These are phyloP conservation scores for Penaeus monodon DNA, from an alignment of 2,888 invertebrate genomes.

Conservation along the genomic window DNA sequence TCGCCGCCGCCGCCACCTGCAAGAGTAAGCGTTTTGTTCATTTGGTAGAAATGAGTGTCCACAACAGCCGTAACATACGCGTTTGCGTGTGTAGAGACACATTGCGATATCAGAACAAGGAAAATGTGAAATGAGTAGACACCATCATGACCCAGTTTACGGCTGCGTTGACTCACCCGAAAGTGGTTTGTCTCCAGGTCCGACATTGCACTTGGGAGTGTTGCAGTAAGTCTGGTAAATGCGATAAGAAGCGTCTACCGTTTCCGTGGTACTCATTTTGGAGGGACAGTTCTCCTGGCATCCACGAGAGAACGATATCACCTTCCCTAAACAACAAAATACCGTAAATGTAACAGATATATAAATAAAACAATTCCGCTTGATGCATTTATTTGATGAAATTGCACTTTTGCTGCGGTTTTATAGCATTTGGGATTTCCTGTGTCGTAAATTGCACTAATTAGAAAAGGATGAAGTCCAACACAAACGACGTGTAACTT, in stretches of 20 bases:
- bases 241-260: background rate
- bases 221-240: constrained; percentile 26
- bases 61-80: no score
- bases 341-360: background rate
- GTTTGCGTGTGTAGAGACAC: background rate
- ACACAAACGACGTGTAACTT: background rate
- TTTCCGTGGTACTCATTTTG: background rate
- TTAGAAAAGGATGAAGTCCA: background rate
- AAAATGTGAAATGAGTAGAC: background rate
- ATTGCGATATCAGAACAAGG: background rate
- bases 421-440: no score
- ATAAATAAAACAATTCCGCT: background rate
- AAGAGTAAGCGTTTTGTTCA: no score
- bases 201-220: constrained; percentile 9
- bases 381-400: no score
- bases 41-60: no score
- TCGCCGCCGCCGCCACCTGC: background rate
- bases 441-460: no score
- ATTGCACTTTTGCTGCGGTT: no score
- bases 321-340: background rate
- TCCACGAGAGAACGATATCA: background rate
- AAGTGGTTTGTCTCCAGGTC: background rate
- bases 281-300: constrained; percentile 17
- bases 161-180: background rate
- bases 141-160: background rate